Conservation (phyloP, 2,113 vertebrate species). For the Pelobates fuscus region DNA sequence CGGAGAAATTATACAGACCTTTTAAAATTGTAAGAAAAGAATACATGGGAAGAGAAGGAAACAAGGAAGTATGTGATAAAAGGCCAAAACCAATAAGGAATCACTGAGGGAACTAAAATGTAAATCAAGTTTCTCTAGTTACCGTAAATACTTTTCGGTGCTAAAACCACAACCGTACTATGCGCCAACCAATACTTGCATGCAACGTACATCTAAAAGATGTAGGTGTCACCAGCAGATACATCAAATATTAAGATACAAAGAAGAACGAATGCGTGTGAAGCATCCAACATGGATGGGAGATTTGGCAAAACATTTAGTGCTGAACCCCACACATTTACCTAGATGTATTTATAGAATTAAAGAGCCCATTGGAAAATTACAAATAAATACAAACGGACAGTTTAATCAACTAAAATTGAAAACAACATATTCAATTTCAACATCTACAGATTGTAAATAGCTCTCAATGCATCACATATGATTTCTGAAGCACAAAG, state of each 20-base stretch:
- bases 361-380: too few species aligned
- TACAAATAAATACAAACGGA: too few species aligned
- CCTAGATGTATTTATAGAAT: too few species aligned
- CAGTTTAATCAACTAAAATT: too few species aligned
- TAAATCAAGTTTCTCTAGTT: slow-evolving; percentile 57
- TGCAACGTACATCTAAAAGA: slow-evolving; percentile 55
- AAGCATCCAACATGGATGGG: not conserved
- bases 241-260: slow-evolving; percentile 55
- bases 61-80: slow-evolving; percentile 1
- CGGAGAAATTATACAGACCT: too few species aligned
- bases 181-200: slow-evolving; percentile 55
- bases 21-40: too few species aligned
- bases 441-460: too few species aligned
- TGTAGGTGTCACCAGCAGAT: slow-evolving; percentile 51
- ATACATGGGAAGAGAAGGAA: slow-evolving; percentile 4
- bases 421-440: too few species aligned
- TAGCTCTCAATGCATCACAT: too few species aligned
- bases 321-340: too few species aligned
- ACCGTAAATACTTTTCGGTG: slow-evolving; percentile 55
- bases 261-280: slow-evolving; percentile 14
- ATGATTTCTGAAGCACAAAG: too few species aligned
- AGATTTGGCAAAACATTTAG: too few species aligned
- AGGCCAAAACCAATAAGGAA: slow-evolving; percentile 46
- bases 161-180: slow-evolving; percentile 60
- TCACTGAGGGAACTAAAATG: slow-evolving; percentile 50